These are phyloP conservation scores for Drosophila ogumai DNA, from an alignment of 1,140 invertebrate genomes.

Conservation along the genomic window DNA sequence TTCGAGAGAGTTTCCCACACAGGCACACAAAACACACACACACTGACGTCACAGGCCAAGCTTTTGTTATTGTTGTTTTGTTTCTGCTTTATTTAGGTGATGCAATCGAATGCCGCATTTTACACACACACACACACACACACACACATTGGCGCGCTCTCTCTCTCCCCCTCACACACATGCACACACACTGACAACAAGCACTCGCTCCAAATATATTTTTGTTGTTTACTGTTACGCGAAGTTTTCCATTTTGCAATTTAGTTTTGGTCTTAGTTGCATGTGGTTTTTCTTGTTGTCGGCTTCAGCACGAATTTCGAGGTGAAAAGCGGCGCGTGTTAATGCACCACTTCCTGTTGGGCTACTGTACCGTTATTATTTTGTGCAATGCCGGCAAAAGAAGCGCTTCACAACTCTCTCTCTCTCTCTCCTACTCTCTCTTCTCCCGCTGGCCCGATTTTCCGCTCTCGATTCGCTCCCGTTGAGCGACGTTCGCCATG, in stretches of 20 bases:
- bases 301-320: constrained; percentile 49
- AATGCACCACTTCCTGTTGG: constrained; percentile 84
- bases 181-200: background rate
- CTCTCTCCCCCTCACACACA: background rate
- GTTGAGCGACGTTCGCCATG: constrained; percentile 13
- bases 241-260: constrained; percentile 43
- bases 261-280: constrained; percentile 8
- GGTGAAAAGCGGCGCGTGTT: constrained; percentile 72
- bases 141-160: background rate
- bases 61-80: constrained; percentile 29
- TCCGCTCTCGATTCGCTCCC: constrained; percentile 35
- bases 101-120: constrained; percentile 60
- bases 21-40: background rate
- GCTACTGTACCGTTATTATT: constrained; percentile 78
- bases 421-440: background rate
- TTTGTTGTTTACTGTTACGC: constrained; percentile 52
- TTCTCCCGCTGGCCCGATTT: constrained; percentile 14
- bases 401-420: constrained; percentile 29
- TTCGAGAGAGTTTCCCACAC: constrained; percentile 1
- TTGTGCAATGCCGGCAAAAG: constrained; percentile 73
- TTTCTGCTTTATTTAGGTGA: constrained; percentile 56
- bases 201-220: constrained; percentile 21
- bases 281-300: constrained; percentile 40
- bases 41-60: constrained; percentile 11
- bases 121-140: constrained; percentile 12